phyloP scores from a whole-genome alignment of 2,797 vertebrate species.

The Manis javanica region DNA sequence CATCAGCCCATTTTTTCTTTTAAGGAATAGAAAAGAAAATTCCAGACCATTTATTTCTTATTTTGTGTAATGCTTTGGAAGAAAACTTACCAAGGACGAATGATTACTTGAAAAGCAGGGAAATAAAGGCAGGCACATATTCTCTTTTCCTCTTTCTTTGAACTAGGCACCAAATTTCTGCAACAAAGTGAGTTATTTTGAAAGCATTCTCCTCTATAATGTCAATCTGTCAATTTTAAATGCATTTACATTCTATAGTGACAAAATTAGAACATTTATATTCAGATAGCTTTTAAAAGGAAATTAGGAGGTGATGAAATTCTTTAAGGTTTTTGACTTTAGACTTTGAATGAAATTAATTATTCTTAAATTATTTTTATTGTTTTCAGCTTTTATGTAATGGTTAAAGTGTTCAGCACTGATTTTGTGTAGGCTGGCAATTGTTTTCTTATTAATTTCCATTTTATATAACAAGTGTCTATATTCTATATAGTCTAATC shows the following conservation, averaged over 20 bases:
- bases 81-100: background rate
- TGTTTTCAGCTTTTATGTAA: conserved; percentile 21
- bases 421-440: background rate
- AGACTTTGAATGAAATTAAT: background rate
- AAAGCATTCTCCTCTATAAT: conserved; percentile 27
- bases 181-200: background rate
- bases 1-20: background rate
- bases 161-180: background rate
- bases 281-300: conserved; percentile 44
- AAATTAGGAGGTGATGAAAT: background rate
- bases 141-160: background rate
- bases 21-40: background rate
- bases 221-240: conserved; percentile 27
- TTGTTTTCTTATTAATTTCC: background rate
- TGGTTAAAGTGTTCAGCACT: background rate
- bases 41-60: background rate
- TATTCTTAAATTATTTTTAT: background rate
- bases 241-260: conserved; percentile 28
- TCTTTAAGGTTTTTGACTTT: conserved; percentile 14
- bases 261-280: conserved; percentile 57
- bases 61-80: background rate
- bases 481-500: background rate
- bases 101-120: background rate
- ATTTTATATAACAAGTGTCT: background rate
- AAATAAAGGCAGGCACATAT: background rate